Evolutionary conservation across 2,888 invertebrate species (phyloP), one percentile per base, ranked within the genome.

Genomic region (Hypomecis punctinalis): DNA sequence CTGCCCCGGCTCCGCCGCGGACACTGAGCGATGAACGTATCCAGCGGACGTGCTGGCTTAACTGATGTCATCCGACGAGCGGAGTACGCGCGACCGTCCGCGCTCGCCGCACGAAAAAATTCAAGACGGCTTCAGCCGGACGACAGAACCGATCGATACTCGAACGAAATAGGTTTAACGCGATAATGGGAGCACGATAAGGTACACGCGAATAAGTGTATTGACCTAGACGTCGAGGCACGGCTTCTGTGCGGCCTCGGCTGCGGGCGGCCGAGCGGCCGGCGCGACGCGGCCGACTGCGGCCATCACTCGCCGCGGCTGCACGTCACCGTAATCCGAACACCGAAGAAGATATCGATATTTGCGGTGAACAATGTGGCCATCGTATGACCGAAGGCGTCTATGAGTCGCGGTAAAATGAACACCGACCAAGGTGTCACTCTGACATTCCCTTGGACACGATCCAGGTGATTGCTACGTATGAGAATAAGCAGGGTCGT

Each of bases 11-110:
- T 85, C 84, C 92, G 88, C 76, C 84, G 88, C 83, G 86, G 88
- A 87, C 88, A 93, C 93, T 93, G 92, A 91, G 86, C 84, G 89
- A 82, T 86, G 85, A 86, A 86, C 87, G 88, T 88, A 85, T 86
- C 86, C 81, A 88, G 79, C 91, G 90, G 90, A 89, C 90, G 92
- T 85, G 86, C 82, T 87, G 82, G 84, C 85, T 91, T 90, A 91
- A 93, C 93, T 91, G 93, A 93, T 93, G 93, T 93, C 93, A 93
- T 92, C 89, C 89, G 88, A 87, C 82, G 84, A 82, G 83, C 88
- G 83, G 82, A 81, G 84, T 82, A 83, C 85, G 87, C 90, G 88
- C 89, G 85, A 86, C 85, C 84, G 84, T 79, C 86, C 87, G 77
- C 83, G 81, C 80, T 82, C 83, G 83, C 76, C 81, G 81, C 86